Conservation (phyloP, 2,888 invertebrate genomes). For the Thymelicus acteon region DNA sequence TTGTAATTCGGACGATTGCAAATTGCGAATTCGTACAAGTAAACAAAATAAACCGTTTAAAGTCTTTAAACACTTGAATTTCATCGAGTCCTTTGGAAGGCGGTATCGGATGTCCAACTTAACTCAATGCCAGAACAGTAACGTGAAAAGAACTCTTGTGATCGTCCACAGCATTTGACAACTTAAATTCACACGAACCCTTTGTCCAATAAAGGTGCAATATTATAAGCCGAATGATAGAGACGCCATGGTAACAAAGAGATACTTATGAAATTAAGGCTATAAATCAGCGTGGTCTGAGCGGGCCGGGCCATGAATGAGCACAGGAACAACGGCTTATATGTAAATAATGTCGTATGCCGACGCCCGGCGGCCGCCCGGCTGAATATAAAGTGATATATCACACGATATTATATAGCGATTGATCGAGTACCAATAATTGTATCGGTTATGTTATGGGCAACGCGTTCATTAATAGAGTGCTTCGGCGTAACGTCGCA, state of each 20-base stretch:
- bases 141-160: neutral
- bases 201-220: slow-evolving; percentile 39
- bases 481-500: slow-evolving; percentile 16
- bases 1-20: no score
- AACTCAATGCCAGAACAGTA: no score
- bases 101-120: no score
- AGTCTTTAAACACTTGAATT: no score
- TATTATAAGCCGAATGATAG: slow-evolving; percentile 47
- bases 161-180: slow-evolving; percentile 1
- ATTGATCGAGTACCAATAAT: slow-evolving; percentile 63
- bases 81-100: no score
- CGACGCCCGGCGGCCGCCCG: slow-evolving; percentile 60
- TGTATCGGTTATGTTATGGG: slow-evolving; percentile 40
- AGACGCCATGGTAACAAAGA: slow-evolving; percentile 77
- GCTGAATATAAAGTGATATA: slow-evolving; percentile 76
- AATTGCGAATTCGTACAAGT: no score
- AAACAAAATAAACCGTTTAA: no score
- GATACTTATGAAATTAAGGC: slow-evolving; percentile 84
- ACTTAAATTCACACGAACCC: slow-evolving; percentile 15
- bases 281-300: slow-evolving; percentile 76
- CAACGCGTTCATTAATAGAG: slow-evolving; percentile 16
- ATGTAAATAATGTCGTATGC: slow-evolving; percentile 79
- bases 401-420: slow-evolving; percentile 62
- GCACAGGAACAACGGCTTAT: slow-evolving; percentile 76
- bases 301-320: slow-evolving; percentile 73